Conservation (phyloP, 2,797 vertebrate species). For the Silurus lanzhouensis region DNA sequence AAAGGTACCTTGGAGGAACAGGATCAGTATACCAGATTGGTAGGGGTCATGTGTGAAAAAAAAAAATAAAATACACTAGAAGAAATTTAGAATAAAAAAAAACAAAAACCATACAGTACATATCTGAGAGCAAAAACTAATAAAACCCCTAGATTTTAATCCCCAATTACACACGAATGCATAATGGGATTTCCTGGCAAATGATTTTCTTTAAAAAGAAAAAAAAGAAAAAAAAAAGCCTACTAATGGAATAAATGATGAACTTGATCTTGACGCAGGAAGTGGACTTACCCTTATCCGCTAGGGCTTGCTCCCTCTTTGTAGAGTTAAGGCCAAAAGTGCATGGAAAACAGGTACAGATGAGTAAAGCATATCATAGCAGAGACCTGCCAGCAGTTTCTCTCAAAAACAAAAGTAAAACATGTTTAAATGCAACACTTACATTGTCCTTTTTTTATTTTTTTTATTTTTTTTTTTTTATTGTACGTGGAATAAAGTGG, state of each 20-base stretch:
- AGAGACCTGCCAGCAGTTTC: conserved; percentile 12
- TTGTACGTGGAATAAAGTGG: neutral
- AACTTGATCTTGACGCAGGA: conserved; percentile 27
- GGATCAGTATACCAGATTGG: neutral
- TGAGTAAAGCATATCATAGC: conserved; percentile 54
- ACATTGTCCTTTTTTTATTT: conserved; percentile 6
- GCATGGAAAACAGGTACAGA: conserved; percentile 62
- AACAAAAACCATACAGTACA: neutral
- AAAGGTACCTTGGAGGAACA: neutral
- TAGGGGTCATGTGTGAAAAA: neutral
- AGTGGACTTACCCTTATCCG: conserved; percentile 74
- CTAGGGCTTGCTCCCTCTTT: conserved; percentile 75
- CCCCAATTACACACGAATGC: neutral
- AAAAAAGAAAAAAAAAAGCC: neutral
- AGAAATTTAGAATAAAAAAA: conserved; percentile 2
- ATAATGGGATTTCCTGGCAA: neutral
- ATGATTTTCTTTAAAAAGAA: neutral
- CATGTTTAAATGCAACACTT: conserved; percentile 42
- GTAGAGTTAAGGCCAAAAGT: conserved; percentile 68
- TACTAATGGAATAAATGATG: conserved; percentile 20
- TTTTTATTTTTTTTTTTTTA: too few relatives aligned
- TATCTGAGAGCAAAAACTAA: too few relatives aligned
- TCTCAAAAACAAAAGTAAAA: conserved; percentile 44
- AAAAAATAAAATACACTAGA: neutral
- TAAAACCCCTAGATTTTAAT: neutral